Evolutionary conservation across 2,888 invertebrate genomes (phyloP).

Genomic region (Euplexia lucipara): DNA sequence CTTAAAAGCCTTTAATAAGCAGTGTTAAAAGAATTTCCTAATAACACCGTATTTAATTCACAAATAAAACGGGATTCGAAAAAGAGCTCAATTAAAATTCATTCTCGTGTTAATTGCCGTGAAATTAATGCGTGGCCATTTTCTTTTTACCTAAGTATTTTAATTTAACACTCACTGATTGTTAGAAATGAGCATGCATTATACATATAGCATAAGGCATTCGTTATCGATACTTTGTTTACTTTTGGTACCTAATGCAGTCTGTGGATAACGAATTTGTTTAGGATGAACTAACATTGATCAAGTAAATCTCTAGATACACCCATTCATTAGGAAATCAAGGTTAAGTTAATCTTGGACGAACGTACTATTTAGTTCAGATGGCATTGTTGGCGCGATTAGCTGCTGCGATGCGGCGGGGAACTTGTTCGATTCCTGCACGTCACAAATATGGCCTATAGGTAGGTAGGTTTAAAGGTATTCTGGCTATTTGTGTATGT

Average conservation of each 20-base stretch:
- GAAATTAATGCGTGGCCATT: conserved; percentile 50
- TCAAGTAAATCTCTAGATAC: conserved; percentile 2
- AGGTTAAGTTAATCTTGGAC: conserved; percentile 9
- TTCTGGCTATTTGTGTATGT: no score
- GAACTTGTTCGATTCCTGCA: no score
- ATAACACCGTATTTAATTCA: conserved; percentile 21
- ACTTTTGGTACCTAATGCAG: conserved; percentile 15
- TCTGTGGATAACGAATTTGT: conserved; percentile 30
- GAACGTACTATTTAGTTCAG: background rate
- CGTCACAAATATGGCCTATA: no score
- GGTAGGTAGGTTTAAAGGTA: no score
- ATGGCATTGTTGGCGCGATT: no score
- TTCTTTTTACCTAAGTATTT: conserved; percentile 46
- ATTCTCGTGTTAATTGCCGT: conserved; percentile 58
- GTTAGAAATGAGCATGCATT: conserved; percentile 18
- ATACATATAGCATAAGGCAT: conserved; percentile 12
- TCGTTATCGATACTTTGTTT: conserved; percentile 29
- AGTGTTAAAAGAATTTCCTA: conserved; percentile 9
- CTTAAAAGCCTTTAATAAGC: conserved; percentile 14
- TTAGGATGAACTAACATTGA: conserved; percentile 15
- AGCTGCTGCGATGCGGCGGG: no score
- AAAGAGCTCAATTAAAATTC: conserved; percentile 39
- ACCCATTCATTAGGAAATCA: conserved; percentile 9
- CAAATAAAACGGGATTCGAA: conserved; percentile 17
- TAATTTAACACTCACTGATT: conserved; percentile 25